Conservation (phyloP, 2,797 vertebrate genomes). For the Crocidura indochinensis region DNA sequence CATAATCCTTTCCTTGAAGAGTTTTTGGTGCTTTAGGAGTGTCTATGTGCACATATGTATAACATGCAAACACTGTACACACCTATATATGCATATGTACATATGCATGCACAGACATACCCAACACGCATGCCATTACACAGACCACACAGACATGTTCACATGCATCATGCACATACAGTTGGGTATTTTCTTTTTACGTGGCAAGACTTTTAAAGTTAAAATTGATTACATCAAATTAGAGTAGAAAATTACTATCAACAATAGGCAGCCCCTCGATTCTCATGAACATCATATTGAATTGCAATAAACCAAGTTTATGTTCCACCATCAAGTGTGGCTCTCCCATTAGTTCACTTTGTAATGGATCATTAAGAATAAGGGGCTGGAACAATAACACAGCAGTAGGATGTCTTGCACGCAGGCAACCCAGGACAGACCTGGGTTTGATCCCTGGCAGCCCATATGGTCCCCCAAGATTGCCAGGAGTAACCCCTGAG, state of each 20-base stretch:
- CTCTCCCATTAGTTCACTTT: constrained; percentile 95
- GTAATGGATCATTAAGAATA: constrained; percentile 91
- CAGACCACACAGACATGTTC: not conserved
- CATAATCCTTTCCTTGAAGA: not conserved
- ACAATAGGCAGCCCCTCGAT: not conserved
- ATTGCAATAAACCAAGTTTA: constrained; percentile 93
- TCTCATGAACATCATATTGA: constrained; percentile 17
- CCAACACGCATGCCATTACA: not conserved
- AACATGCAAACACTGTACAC: not conserved
- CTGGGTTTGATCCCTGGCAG: no score
- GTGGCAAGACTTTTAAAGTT: no score
- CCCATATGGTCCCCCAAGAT: no score
- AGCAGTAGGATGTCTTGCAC: no score
- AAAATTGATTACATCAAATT: no score
- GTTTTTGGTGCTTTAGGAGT: not conserved
- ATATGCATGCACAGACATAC: not conserved
- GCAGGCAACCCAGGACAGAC: no score
- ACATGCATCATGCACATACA: not conserved
- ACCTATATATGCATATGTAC: not conserved
- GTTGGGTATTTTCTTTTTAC: not conserved
- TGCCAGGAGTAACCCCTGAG: no score
- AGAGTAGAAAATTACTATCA: not conserved
- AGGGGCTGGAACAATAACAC: no score
- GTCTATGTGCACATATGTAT: no score
- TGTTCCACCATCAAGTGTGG: constrained; percentile 95